These are phyloP conservation scores for Nasua narica DNA, from an alignment of 2,797 vertebrate species.

Conservation along the genomic window DNA sequence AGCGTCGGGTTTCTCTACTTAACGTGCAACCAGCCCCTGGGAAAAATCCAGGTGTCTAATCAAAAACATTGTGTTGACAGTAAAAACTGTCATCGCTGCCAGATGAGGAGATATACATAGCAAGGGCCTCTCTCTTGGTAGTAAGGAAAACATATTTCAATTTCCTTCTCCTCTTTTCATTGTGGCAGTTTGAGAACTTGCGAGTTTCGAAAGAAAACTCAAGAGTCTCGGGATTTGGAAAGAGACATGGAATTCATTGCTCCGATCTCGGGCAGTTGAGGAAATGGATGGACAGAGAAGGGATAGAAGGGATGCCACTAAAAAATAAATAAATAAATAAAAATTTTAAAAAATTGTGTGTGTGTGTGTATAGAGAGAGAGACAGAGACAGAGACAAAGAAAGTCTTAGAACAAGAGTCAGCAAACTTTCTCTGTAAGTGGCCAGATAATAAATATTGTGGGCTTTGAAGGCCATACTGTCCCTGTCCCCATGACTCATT, in stretches of 20 bases:
- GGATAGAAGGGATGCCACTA: background rate
- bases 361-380: no score
- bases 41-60: conserved; percentile 54
- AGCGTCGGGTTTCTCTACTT: conserved; percentile 37
- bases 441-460: background rate
- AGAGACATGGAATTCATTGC: background rate
- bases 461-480: background rate
- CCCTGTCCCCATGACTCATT: background rate
- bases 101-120: conserved; percentile 51
- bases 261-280: background rate
- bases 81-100: conserved; percentile 57
- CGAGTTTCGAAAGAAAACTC: conserved; percentile 10
- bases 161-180: background rate
- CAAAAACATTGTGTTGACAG: conserved; percentile 38
- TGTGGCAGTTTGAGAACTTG: background rate
- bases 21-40: conserved; percentile 43
- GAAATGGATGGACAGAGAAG: background rate
- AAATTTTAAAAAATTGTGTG: no score
- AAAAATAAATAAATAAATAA: background rate
- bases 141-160: conserved; percentile 5
- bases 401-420: background rate
- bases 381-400: no score
- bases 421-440: background rate
- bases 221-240: background rate
- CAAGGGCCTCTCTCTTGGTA: background rate